Conservation (phyloP, 2,113 vertebrate genomes). For the Cyanistes caeruleus region DNA sequence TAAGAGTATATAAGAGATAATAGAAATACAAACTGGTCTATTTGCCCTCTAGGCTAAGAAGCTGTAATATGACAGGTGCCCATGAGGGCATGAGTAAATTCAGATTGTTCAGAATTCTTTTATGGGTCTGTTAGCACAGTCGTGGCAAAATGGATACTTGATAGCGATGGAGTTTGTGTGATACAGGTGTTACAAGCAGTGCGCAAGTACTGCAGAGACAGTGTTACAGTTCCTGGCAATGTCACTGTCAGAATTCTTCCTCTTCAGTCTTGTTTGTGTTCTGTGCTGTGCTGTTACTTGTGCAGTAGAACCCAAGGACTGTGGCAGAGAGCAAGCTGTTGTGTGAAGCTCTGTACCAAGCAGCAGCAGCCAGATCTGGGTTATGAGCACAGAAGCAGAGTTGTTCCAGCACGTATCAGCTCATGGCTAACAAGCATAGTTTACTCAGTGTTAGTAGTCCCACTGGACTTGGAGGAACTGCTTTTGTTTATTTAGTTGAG, state of each 20-base stretch:
- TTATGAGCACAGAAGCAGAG: background rate
- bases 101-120: background rate
- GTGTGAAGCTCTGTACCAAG: background rate
- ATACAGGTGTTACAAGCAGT: background rate
- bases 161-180: background rate
- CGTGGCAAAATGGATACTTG: background rate
- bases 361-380: background rate
- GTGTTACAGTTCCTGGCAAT: background rate
- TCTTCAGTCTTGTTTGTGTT: background rate
- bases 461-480: background rate
- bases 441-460: background rate
- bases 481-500: background rate
- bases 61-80: background rate
- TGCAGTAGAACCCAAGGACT: background rate
- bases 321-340: background rate
- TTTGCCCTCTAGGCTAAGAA: background rate
- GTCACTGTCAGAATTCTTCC: background rate
- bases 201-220: background rate
- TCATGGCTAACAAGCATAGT: background rate
- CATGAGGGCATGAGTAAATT: background rate
- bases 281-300: background rate
- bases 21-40: background rate
- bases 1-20: background rate
- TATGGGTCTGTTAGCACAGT: background rate
- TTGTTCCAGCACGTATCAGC: background rate